phyloP scores from a whole-genome alignment of 2,888 invertebrate species.

The Agapostemon virescens region DNA sequence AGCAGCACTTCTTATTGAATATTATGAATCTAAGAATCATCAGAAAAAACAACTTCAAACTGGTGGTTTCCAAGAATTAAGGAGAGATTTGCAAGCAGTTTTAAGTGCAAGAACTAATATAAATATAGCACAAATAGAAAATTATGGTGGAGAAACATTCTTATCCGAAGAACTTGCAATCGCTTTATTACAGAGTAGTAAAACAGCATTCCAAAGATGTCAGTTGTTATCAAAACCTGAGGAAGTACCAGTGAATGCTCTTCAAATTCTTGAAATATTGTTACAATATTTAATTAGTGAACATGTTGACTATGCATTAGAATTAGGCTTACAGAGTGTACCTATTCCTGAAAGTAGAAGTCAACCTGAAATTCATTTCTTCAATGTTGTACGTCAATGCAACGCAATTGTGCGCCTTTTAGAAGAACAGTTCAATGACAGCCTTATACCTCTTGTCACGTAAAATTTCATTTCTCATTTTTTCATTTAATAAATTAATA shows the following conservation, averaged over 20 bases:
- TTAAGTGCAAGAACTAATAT: conserved; percentile 95
- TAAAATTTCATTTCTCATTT: conserved; percentile 80
- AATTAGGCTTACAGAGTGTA: conserved; percentile 93
- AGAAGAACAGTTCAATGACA: conserved; percentile 95
- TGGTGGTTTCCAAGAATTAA: conserved; percentile 95
- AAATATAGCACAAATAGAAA: conserved; percentile 96
- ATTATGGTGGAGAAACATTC: conserved; percentile 98
- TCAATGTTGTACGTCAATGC: conserved; percentile 94
- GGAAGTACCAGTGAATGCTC: conserved; percentile 89
- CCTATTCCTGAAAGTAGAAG: conserved; percentile 94
- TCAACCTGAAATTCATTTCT: conserved; percentile 94
- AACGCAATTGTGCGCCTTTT: conserved; percentile 96
- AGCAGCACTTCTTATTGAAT: conserved; percentile 88
- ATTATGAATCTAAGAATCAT: conserved; percentile 96
- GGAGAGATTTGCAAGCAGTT: conserved; percentile 95
- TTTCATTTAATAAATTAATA: conserved; percentile 21
- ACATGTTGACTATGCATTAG: conserved; percentile 98
- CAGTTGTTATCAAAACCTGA: conserved; percentile 89
- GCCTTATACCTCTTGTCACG: conserved; percentile 93
- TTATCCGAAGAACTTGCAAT: conserved; percentile 97
- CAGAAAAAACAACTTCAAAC: conserved; percentile 95
- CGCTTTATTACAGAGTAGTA: conserved; percentile 93
- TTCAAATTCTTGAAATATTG: conserved; percentile 91
- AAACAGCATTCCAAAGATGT: conserved; percentile 94
- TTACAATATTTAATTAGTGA: conserved; percentile 92